These are phyloP conservation scores for Agapostemon virescens DNA, from an alignment of 2,888 invertebrate genomes.

Conservation along the genomic window DNA sequence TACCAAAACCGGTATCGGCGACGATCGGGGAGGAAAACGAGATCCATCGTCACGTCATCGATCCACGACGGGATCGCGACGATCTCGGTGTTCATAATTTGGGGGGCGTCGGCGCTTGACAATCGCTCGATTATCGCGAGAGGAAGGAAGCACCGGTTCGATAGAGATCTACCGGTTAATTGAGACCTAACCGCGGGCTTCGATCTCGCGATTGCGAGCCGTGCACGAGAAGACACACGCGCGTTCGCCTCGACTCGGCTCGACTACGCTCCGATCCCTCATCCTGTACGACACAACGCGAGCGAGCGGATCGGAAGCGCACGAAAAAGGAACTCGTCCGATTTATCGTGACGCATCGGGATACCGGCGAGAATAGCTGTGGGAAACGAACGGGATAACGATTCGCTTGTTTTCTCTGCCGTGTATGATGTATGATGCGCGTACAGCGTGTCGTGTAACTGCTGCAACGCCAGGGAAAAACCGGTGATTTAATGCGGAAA, in stretches of 20 bases:
- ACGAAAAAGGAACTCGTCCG: slow-evolving; percentile 60
- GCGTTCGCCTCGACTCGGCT: slow-evolving; percentile 35
- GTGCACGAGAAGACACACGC: slow-evolving; percentile 49
- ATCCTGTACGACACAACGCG: slow-evolving; percentile 42
- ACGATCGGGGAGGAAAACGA: not conserved
- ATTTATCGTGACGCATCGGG: slow-evolving; percentile 58
- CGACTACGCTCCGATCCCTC: slow-evolving; percentile 30
- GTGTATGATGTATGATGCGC: slow-evolving; percentile 45
- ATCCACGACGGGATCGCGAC: not conserved
- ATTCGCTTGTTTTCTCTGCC: slow-evolving; percentile 47
- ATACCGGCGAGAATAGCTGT: slow-evolving; percentile 55
- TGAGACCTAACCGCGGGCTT: slow-evolving; percentile 52
- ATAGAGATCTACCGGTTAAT: slow-evolving; percentile 50
- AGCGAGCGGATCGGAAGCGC: slow-evolving; percentile 33
- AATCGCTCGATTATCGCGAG: slow-evolving; percentile 26
- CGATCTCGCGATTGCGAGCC: slow-evolving; percentile 52
- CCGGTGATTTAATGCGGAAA: slow-evolving; percentile 1
- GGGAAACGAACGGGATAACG: slow-evolving; percentile 57
- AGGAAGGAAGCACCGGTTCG: slow-evolving; percentile 5
- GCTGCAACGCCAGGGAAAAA: slow-evolving; percentile 28
- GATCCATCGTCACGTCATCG: not conserved
- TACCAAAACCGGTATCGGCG: not conserved
- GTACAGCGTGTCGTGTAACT: slow-evolving; percentile 12
- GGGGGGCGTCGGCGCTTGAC: not conserved
- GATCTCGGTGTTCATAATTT: slow-evolving; percentile 19